A percentile compares a stretch with the other conserved stretches of the same genome.
These are phyloP conservation scores for Probosciger aterrimus DNA, from an alignment of 2,113 vertebrate genomes.

Conservation along the genomic window DNA sequence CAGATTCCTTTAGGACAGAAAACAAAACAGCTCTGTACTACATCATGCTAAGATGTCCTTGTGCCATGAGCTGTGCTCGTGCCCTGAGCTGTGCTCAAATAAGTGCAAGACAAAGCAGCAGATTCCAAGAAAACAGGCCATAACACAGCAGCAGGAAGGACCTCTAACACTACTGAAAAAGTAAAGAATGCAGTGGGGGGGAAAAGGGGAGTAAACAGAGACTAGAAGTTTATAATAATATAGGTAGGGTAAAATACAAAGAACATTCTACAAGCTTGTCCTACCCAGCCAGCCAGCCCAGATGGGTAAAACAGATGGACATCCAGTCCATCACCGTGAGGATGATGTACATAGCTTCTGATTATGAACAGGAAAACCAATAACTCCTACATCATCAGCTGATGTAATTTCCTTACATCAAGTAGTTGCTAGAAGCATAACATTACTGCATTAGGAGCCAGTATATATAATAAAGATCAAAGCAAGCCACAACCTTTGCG, in stretches of 20 bases:
- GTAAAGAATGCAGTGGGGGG: neutral
- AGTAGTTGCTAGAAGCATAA: neutral
- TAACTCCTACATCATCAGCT: neutral
- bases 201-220: neutral
- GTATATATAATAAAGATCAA: neutral
- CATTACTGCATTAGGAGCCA: neutral
- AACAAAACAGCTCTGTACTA: neutral
- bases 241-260: neutral
- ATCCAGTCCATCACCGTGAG: neutral
- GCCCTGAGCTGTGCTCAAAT: neutral
- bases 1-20: neutral
- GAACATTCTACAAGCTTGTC: neutral
- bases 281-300: neutral
- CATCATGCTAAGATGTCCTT: neutral
- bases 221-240: neutral
- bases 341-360: neutral
- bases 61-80: neutral
- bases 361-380: neutral
- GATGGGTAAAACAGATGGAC: neutral
- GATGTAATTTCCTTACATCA: neutral
- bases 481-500: neutral
- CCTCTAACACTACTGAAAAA: neutral
- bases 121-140: conserved; percentile 33
- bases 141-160: conserved; percentile 30
- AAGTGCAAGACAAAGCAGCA: conserved; percentile 26